Base-by-base conservation (phyloP, 2,888 invertebrate genomes). In the Drepana falcataria region DNA sequence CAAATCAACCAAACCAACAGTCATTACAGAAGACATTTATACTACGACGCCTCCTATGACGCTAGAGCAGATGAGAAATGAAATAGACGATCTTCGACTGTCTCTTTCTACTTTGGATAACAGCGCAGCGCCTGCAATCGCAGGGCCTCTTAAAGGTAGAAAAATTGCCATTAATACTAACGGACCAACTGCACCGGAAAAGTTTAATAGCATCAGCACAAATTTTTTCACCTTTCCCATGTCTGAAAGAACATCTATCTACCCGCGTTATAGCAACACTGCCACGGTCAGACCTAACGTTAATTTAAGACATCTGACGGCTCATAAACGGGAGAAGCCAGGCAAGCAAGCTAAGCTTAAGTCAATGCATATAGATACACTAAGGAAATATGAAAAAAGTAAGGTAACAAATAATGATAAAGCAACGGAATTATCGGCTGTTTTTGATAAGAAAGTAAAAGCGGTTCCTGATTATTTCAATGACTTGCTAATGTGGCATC, bases 401-500 rank as follows among this genome's bases (percentile, higher is more conserved):
- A 44, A 44, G 6, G 2, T 35, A 2, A 1, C 49, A 49, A n/a
- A 37, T 1, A 49, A 37, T 37, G 7, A 35, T 37, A 49, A 35
- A 9, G n/a, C 2, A 9, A 9, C 3, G 1, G 37, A 4, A 7
- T 3, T 44, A 44, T 9, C 9, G 49, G n/a, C n/a, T 3, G 9
- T 44, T 6, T 6, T 9, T 9, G 9, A 44, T 44, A 44, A 44
- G 9, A 44, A 40, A 40, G 53, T 7, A 40, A 66, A 55, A 54
- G 53, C 7, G 33, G 58, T 53, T 47, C 65, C 68, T 2, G 76
- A 81, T 48, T 78, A 80, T 55, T 80, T 81, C 33, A 71, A 71
- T 41, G 82, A 83, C 54, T 57, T 82, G 0, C 49, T 80, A 2
- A 66, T 73, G 58, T 81, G 81, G 81, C 69, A 83, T 59, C 66